Conservation (phyloP, 1,140 invertebrate genomes). For the Papilio helenus region DNA sequence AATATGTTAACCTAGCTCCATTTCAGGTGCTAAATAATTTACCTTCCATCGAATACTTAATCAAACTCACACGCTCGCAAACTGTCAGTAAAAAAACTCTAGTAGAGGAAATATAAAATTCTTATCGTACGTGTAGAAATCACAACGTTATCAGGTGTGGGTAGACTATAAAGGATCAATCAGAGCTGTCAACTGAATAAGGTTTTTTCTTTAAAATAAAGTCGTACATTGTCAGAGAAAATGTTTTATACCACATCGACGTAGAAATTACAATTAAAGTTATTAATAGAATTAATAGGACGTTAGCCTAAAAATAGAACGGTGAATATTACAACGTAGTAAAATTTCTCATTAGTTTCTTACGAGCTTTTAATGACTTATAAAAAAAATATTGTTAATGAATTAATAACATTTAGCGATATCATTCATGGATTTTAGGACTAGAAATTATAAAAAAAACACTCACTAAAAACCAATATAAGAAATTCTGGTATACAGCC, state of each 20-base stretch:
- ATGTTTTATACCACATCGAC: background rate
- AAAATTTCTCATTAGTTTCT: background rate
- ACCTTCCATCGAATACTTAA: background rate
- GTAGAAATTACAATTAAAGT: background rate
- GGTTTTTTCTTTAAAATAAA: slow-evolving; percentile 2
- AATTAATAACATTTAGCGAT: background rate
- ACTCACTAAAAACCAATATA: no score
- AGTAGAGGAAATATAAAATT: background rate
- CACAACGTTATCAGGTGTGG: slow-evolving; percentile 33
- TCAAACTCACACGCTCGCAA: slow-evolving; percentile 4
- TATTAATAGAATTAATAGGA: background rate
- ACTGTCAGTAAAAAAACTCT: slow-evolving; percentile 14
- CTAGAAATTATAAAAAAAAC: no score
- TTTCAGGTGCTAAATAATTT: slow-evolving; percentile 9
- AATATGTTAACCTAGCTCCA: background rate
- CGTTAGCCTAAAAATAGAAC: background rate
- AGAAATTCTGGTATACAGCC: no score
- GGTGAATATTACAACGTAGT: background rate
- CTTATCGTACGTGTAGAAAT: slow-evolving; percentile 23
- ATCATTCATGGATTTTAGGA: background rate
- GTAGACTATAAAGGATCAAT: slow-evolving; percentile 28
- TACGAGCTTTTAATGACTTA: background rate
- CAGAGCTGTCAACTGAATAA: slow-evolving; percentile 13
- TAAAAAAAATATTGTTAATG: background rate
- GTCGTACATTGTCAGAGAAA: background rate